Evolutionary conservation across 2,797 vertebrate species (phyloP).

Genomic region (Pristis pectinata): DNA sequence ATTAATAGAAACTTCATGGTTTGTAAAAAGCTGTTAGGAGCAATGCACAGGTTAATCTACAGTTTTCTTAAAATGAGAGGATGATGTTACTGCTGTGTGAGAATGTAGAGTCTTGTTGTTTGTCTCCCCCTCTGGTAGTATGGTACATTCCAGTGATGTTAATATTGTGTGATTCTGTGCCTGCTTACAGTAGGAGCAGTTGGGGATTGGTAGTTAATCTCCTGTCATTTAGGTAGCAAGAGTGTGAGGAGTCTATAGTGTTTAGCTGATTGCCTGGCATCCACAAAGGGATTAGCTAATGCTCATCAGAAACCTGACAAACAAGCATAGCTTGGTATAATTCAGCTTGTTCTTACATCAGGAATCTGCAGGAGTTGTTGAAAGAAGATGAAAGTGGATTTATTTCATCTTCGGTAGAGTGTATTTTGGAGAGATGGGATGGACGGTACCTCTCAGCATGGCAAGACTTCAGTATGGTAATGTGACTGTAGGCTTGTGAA

Average conservation of each 20-base stretch:
- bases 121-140: constrained; percentile 17
- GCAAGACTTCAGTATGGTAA: constrained; percentile 28
- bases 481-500: constrained; percentile 17
- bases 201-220: constrained; percentile 30
- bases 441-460: background rate
- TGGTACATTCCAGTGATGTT: constrained; percentile 36
- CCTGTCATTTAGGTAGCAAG: constrained; percentile 28
- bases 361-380: constrained; percentile 31
- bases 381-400: constrained; percentile 36
- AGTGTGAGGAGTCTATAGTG: constrained; percentile 29
- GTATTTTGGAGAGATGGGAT: constrained; percentile 28
- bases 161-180: constrained; percentile 33
- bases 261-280: constrained; percentile 35
- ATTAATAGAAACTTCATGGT: background rate
- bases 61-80: background rate
- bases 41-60: background rate
- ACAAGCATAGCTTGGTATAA: background rate
- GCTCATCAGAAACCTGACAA: background rate
- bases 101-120: background rate
- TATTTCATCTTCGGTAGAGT: constrained; percentile 28
- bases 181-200: constrained; percentile 35
- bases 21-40: background rate
- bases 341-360: constrained; percentile 26
- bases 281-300: constrained; percentile 30
- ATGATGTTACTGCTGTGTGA: background rate